Evolutionary conservation across 2,888 invertebrate genomes (phyloP).

Genomic region (Chirona hameri): DNA sequence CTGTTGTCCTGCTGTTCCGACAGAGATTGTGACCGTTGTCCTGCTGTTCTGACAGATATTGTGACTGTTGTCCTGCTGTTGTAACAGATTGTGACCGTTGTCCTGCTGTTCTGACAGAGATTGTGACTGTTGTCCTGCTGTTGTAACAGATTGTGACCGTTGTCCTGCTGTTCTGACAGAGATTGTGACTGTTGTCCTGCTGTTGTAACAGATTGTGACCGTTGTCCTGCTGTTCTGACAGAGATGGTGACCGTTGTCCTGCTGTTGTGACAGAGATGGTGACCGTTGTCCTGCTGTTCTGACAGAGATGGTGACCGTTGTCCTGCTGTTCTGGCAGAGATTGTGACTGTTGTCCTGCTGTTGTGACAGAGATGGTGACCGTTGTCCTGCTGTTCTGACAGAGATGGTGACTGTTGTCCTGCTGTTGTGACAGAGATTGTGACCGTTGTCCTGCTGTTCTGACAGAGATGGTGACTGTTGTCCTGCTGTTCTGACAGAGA

Average conservation of each 20-base stretch:
- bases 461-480: conserved; percentile 41
- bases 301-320: conserved; percentile 41
- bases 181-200: no score
- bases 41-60: conserved; percentile 29
- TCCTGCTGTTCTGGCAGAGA: no score
- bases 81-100: no score
- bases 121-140: no score
- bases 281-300: conserved; percentile 39
- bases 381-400: conserved; percentile 35
- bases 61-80: no score
- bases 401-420: conserved; percentile 42
- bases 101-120: conserved; percentile 27
- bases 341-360: not conserved
- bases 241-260: conserved; percentile 40
- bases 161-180: conserved; percentile 2
- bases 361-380: conserved; percentile 38
- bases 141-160: no score
- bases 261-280: conserved; percentile 28
- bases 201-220: no score
- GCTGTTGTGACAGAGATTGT: no score
- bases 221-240: not conserved
- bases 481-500: conserved; percentile 27
- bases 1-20: no score
- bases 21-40: no score
- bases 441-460: not conserved